phyloP scores from a whole-genome alignment of 2,888 invertebrate species.

The Mycogona germanica region DNA sequence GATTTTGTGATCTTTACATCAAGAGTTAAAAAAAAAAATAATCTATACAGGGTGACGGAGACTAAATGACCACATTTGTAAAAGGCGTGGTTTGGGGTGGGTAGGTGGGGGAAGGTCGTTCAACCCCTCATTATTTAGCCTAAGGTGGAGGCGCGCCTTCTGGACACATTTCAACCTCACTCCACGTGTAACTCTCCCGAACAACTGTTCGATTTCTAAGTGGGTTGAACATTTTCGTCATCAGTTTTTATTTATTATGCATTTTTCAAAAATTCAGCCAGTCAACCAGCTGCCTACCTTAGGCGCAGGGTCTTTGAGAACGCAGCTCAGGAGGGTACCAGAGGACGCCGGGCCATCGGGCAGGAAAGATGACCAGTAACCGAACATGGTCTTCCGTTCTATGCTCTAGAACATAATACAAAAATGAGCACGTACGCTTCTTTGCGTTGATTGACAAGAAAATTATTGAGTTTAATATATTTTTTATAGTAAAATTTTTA shows the following conservation, averaged over 20 bases:
- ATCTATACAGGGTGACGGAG: too few relatives aligned
- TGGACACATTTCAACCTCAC: too few relatives aligned
- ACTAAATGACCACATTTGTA: too few relatives aligned
- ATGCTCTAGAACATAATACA: constrained; percentile 41
- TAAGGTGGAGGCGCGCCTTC: too few relatives aligned
- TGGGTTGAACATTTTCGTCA: background rate
- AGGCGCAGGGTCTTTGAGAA: constrained; percentile 52
- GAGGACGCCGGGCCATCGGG: constrained; percentile 43
- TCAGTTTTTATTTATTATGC: background rate
- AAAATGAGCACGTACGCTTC: constrained; percentile 15
- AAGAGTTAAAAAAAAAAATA: too few relatives aligned
- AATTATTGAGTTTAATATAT: background rate
- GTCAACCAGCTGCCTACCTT: too few relatives aligned
- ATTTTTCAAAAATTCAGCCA: background rate
- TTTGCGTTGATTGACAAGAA: background rate
- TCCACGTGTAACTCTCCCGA: too few relatives aligned
- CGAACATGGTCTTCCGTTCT: constrained; percentile 54
- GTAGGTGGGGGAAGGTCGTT: too few relatives aligned
- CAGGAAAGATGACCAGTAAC: constrained; percentile 63
- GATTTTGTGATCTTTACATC: too few relatives aligned
- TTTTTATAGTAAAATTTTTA: constrained; percentile 6
- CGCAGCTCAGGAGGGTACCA: constrained; percentile 45
- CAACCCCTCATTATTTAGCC: too few relatives aligned
- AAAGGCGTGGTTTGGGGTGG: too few relatives aligned
- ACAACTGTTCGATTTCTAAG: too few relatives aligned